Evolutionary conservation across 2,113 vertebrate genomes (phyloP).

Genomic region (Ailuropoda melanoleuca): DNA sequence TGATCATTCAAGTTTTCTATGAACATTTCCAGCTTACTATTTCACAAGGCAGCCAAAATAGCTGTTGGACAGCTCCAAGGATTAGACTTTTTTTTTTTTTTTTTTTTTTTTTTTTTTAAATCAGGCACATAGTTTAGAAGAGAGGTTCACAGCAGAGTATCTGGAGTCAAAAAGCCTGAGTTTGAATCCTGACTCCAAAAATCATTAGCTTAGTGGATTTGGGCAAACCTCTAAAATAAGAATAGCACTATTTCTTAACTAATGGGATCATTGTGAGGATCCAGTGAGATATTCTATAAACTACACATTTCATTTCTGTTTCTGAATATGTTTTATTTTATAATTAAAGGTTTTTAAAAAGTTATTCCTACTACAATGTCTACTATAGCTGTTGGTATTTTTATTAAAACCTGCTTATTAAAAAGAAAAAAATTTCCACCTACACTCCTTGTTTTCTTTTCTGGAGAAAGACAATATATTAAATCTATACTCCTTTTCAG

Average conservation of each 20-base stretch:
- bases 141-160: neutral
- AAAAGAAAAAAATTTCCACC: neutral
- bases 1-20: neutral
- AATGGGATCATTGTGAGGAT: neutral
- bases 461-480: neutral
- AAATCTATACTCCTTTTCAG: neutral
- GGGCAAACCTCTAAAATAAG: neutral
- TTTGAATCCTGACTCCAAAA: neutral
- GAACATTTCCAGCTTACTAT: neutral
- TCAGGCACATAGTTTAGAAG: neutral
- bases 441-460: neutral
- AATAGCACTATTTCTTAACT: neutral
- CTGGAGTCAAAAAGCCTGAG: neutral
- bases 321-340: slow-evolving; percentile 25
- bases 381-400: neutral
- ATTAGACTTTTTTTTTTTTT: neutral
- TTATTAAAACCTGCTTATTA: neutral
- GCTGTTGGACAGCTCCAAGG: slow-evolving; percentile 61
- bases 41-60: neutral
- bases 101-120: neutral
- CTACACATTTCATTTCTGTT: neutral
- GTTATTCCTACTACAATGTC: neutral
- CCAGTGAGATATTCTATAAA: neutral
- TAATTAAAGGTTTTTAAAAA: neutral
- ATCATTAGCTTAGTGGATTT: neutral